A percentile compares a stretch with the other conserved stretches of the same genome.
Evolutionary conservation across 2,888 invertebrate genomes (phyloP).

Genomic region (Dasypolia templi): DNA sequence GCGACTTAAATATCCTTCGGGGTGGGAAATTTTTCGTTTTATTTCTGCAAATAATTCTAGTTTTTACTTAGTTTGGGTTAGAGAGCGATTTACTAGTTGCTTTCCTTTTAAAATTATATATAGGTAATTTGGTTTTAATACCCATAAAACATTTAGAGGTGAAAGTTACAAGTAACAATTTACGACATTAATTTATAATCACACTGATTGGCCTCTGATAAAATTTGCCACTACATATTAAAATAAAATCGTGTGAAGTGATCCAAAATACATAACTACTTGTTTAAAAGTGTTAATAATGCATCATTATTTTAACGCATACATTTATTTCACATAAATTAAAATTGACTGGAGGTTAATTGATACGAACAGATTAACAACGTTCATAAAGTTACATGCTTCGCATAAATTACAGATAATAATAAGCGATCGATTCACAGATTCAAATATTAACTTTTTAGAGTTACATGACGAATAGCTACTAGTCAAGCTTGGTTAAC

Average conservation of each 20-base stretch:
- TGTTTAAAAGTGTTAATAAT: conserved; percentile 38
- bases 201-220: background rate
- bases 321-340: conserved; percentile 36
- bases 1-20: conserved; percentile 71
- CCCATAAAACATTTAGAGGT: background rate
- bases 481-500: conserved; percentile 59
- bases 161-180: background rate
- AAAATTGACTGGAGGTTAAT: conserved; percentile 52
- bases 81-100: background rate
- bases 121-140: background rate
- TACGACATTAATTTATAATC: background rate
- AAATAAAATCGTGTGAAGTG: conserved; percentile 3
- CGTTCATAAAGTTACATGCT: background rate
- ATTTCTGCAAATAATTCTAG: conserved; percentile 61
- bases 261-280: conserved; percentile 16
- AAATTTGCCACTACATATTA: background rate
- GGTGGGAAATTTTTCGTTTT: conserved; percentile 69
- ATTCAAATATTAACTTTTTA: background rate
- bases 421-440: background rate
- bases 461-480: conserved; percentile 36
- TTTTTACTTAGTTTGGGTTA: conserved; percentile 22
- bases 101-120: background rate
- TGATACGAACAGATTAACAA: conserved; percentile 32
- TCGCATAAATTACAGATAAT: conserved; percentile 7
- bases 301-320: conserved; percentile 22